Evolutionary conservation across 1,140 invertebrate species (phyloP), one percentile per base, ranked within the genome.

Genomic region (Zaprionus kolodkinae): DNA sequence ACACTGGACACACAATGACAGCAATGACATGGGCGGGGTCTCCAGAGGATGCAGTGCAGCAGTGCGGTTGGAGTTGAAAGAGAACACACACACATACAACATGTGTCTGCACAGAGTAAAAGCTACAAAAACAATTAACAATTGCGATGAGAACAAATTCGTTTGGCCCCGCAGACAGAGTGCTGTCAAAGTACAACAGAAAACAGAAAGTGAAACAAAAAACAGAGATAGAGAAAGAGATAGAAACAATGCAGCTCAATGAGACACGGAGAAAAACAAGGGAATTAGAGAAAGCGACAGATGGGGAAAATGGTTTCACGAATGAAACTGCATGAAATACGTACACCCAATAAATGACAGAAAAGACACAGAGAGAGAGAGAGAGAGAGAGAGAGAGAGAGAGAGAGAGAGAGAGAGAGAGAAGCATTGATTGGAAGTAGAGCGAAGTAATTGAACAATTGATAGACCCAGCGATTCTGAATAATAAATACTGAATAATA

Each of bases 81-180:
- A 12, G 10, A 25, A 1, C 2, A n/a, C 5, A 48, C 1, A 48
- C 9, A 48, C 10, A 21, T 17, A 48, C 7, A 48, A 48, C 45
- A 43, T 43, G 40, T 43, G 40, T 43, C 40, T 13, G 40, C 40
- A 43, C 40, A 43, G n/a, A 43, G 45, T 48, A 50, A 25, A 11
- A 50, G 45, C 45, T 48, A 17, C 15, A 50, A 50, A 50, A 50
- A 50, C 45, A 50, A 50, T 25, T 50, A 50, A 50, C 45, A 25
- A 50, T 50, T 50, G 45, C 45, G 45, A 50, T 21, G 45, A 50
- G 45, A 21, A 50, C 45, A 50, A 50, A 50, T 50, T 50, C 21
- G 17, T 50, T 50, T 45, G 40, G 40, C n/a, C 40, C 40, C 40
- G 45, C 45, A 21, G 45, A 50, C 45, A 50, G 40, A 45, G 40